Evolutionary conservation across 2,888 invertebrate genomes (phyloP), one percentile per base, ranked within the genome.

Genomic region (Lasioglossum pauxillum): DNA sequence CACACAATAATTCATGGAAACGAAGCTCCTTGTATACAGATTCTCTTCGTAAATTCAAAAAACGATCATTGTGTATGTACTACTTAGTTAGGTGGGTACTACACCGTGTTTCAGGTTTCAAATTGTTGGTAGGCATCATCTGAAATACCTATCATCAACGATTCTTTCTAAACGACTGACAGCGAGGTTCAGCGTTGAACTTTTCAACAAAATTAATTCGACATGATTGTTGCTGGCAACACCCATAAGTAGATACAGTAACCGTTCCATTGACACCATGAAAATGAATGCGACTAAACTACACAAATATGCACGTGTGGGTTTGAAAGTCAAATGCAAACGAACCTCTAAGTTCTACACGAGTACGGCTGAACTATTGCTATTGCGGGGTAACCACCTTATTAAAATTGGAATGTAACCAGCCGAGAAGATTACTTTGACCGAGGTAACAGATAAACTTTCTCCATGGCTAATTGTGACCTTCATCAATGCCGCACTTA

Each of bases 271-370:
- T 60, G 71, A 27, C 5, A 35, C 19, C 57, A 49, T 23, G 23
- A 31, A 60, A 5, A 75, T 67, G 71, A 46, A 44, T 67, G 31
- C 44, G 31, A 57, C 19, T 23, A 73, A 31, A n/a, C 69, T 23
- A 23, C 57, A 35, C 14, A 75, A 76, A 76, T 69, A 38, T 46
- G 53, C 49, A 67, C 78, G 83, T 80, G 49, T 82, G 44, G 83
- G 76, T 53, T 86, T 83, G 84, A 90, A 90, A 90, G 86, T 90
- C 89, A 90, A 85, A 90, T 88, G 89, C 84, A 76, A 89, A 90
- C 57, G 78, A 86, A 80, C 73, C 57, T 74, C 38, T 31, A 31
- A 35, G 41, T 0, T 23, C 23, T 31, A 35, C 57, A 53, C 73
- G 69, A 71, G 75, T 77, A 83, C 19, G 16, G 49, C 67, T 44